Percentiles rank a stretch among this genome's conserved stretches.
Conservation (phyloP, 2,797 vertebrate genomes). For the Spinus olivaceus region DNA sequence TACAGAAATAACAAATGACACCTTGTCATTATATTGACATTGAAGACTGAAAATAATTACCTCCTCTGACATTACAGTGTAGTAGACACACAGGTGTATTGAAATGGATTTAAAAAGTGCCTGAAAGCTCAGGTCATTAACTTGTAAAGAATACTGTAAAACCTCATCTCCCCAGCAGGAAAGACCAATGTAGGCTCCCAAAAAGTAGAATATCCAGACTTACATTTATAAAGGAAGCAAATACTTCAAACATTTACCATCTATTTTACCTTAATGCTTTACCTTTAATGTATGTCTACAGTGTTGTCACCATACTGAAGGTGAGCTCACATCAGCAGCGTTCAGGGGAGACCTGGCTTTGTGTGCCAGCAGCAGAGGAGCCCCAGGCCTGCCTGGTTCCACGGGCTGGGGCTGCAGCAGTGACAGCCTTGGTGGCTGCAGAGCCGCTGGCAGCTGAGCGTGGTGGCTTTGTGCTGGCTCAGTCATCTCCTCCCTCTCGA, state of each 20-base stretch:
- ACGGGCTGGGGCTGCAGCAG: neutral
- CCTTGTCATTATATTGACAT: neutral
- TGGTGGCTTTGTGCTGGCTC: neutral
- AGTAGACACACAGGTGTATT: neutral
- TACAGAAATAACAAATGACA: neutral
- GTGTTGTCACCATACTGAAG: neutral
- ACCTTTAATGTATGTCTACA: accelerated
- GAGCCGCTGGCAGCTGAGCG: neutral
- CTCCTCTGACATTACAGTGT: neutral
- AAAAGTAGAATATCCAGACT: neutral
- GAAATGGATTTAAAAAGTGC: neutral
- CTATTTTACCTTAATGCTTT: neutral
- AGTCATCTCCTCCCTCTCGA: accelerated
- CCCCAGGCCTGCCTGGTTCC: neutral
- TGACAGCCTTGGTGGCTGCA: accelerated
- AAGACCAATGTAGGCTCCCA: neutral
- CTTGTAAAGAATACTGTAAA: neutral
- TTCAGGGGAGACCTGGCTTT: accelerated
- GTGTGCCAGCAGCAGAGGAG: neutral
- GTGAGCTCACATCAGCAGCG: accelerated
- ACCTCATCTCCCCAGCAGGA: neutral
- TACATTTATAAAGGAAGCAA: neutral
- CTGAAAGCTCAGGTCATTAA: neutral
- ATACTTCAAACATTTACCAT: neutral
- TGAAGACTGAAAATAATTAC: conserved; percentile 18